phyloP scores from a whole-genome alignment of 2,888 invertebrate genomes.

The Lasioglossum oenotherae region DNA sequence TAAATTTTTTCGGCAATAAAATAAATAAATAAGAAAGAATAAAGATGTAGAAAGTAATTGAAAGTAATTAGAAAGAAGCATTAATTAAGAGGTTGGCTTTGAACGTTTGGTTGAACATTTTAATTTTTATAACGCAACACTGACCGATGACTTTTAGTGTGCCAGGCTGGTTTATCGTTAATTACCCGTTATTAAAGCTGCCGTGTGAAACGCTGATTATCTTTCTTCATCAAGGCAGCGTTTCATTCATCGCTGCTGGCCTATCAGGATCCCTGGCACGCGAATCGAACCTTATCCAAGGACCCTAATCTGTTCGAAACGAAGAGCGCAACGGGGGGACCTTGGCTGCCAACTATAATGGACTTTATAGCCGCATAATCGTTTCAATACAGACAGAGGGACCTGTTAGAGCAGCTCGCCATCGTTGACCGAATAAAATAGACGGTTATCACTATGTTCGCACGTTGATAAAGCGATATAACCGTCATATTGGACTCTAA shows the following conservation, averaged over 20 bases:
- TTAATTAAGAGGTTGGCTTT: not conserved
- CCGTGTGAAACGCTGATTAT: not conserved
- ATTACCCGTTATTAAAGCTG: not conserved
- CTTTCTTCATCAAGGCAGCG: not conserved
- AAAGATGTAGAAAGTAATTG: not conserved
- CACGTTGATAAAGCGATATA: not conserved
- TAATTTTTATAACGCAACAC: not conserved
- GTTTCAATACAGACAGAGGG: slow-evolving; percentile 13
- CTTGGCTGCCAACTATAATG: slow-evolving; percentile 13
- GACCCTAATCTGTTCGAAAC: not conserved
- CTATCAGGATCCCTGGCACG: not conserved
- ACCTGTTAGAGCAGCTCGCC: not conserved
- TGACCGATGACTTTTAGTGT: not conserved
- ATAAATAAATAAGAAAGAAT: no score
- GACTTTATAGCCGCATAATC: slow-evolving; percentile 29
- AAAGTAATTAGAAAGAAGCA: not conserved
- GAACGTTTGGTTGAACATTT: not conserved
- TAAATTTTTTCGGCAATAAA: not conserved
- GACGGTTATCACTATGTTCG: not conserved
- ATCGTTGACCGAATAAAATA: not conserved
- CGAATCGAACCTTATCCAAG: not conserved
- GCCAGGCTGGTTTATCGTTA: not conserved
- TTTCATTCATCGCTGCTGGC: not conserved
- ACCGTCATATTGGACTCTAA: not conserved
- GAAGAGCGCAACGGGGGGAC: slow-evolving; percentile 2